Percentiles rank a stretch among this genome's conserved stretches.
Conservation (phyloP, 1,140 invertebrate species). For the Dreissena rostriformis region DNA sequence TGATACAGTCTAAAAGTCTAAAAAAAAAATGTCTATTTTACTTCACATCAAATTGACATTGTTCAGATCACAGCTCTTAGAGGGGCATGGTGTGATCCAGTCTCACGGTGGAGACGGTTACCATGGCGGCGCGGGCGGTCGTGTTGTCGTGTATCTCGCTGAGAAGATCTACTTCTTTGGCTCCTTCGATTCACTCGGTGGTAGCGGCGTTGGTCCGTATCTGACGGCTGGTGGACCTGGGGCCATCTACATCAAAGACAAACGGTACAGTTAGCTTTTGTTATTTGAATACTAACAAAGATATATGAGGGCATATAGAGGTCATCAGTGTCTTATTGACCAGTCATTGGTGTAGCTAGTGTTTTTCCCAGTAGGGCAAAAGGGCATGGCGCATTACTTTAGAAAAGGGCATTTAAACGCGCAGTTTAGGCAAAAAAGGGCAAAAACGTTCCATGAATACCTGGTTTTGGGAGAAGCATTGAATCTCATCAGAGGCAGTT, state of each 20-base stretch:
- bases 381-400: too few species aligned
- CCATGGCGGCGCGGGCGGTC: constrained; percentile 70
- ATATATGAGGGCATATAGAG: too few species aligned
- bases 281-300: not conserved
- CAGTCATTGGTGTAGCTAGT: too few species aligned
- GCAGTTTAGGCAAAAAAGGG: too few species aligned
- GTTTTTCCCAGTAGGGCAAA: too few species aligned
- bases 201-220: constrained; percentile 56
- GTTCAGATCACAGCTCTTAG: constrained; percentile 57
- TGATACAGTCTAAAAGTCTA: too few species aligned
- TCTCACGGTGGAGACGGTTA: constrained; percentile 64
- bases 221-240: constrained; percentile 70
- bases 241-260: constrained; percentile 68
- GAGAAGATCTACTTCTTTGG: constrained; percentile 66
- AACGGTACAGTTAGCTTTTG: constrained; percentile 28
- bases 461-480: too few species aligned
- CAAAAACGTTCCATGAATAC: too few species aligned
- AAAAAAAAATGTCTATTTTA: too few species aligned
- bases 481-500: too few species aligned
- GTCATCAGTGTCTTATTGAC: too few species aligned
- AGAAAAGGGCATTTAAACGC: too few species aligned
- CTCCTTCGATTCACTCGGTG: constrained; percentile 61
- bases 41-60: constrained; percentile 22
- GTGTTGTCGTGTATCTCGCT: constrained; percentile 64
- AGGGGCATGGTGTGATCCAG: constrained; percentile 68